These are phyloP conservation scores for Axea sp. DNA, from an alignment of 2,888 invertebrate species.

Conservation along the genomic window DNA sequence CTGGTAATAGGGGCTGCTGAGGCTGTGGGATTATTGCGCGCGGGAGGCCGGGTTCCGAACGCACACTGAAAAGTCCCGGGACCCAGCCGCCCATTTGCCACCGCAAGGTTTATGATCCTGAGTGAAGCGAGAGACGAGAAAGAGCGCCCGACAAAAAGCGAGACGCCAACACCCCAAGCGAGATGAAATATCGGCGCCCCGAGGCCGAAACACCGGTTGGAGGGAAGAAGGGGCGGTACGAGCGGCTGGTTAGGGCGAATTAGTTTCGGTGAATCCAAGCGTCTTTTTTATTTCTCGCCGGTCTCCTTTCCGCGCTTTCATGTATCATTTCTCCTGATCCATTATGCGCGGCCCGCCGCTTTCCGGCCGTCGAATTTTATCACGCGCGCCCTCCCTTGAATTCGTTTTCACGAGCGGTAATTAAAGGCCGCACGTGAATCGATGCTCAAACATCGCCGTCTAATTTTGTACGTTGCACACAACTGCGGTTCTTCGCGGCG, in stretches of 20 bases:
- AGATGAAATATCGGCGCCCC: conserved; percentile 49
- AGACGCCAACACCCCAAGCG: conserved; percentile 48
- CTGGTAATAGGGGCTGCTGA: conserved; percentile 71
- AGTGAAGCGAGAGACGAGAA: conserved; percentile 39
- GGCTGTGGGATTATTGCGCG: conserved; percentile 75
- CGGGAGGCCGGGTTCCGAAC: conserved; percentile 67
- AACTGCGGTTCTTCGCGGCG: conserved; percentile 10
- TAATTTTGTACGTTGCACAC: conserved; percentile 23
- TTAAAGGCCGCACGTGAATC: conserved; percentile 46
- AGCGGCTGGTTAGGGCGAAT: conserved; percentile 53
- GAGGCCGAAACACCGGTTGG: conserved; percentile 19
- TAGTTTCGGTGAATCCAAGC: conserved; percentile 57
- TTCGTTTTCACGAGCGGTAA: conserved; percentile 26
- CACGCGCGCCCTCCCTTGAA: conserved; percentile 22
- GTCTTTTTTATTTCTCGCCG: conserved; percentile 40
- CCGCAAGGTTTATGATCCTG: conserved; percentile 74
- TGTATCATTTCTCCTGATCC: conserved; percentile 57
- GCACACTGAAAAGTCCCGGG: conserved; percentile 76
- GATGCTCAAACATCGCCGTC: conserved; percentile 37
- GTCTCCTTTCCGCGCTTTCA: conserved; percentile 52
- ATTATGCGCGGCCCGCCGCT: conserved; percentile 43
- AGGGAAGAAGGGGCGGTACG: conserved; percentile 24
- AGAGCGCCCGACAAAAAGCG: conserved; percentile 42
- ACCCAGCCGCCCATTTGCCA: conserved; percentile 71
- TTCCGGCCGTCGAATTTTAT: conserved; percentile 36